Evolutionary conservation across 2,113 vertebrate genomes (phyloP), one percentile per base, ranked within the genome.

Genomic region (Gymnorhina tibicen): DNA sequence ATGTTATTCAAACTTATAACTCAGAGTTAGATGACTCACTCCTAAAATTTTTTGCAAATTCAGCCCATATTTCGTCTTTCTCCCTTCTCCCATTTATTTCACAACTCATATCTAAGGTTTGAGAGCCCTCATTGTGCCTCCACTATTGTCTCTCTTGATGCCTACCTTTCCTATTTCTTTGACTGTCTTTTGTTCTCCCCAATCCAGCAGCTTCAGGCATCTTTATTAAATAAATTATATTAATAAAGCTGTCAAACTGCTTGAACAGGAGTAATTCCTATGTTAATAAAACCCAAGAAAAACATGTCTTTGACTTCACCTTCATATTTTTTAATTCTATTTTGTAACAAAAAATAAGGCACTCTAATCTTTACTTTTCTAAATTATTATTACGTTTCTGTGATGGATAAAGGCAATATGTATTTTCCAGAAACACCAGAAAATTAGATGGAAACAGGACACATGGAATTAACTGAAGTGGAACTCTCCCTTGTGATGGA

Each of bases 381-480:
- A 60, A 94, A 84, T 90, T 23, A 67, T 86, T 88, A 59, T 88
- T 88, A 74, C 10, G 22, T 64, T 93, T 75, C 56, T 78, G 47
- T 89, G 80, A 95, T 53, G 35, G 63, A 92, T 90, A 90, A 92
- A 84, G 59, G 76, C 85, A 92, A 35, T 44, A 91, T 9, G 27
- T 55, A 72, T 86, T 94, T 93, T 52, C 35, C 74, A 92, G 33
- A 87, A 95, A 88, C 20, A 87, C 26, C 20, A 88, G 56, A 81
- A 94, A 95, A 94, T 94, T 41, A 95, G 59, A 93, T 68, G 85
- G 64, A 94, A 56, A 42, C 10, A 44, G 81, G 39, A 75, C 35
- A 70, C 47, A 35, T 10, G 22, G 64, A 96, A 80, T 79, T 87
- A 95, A 91, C 62, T 37, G 59, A 85, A 80, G 79, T 75, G 52